Evolutionary conservation across 1,140 invertebrate genomes (phyloP).

Genomic region (Psix sp.): DNA sequence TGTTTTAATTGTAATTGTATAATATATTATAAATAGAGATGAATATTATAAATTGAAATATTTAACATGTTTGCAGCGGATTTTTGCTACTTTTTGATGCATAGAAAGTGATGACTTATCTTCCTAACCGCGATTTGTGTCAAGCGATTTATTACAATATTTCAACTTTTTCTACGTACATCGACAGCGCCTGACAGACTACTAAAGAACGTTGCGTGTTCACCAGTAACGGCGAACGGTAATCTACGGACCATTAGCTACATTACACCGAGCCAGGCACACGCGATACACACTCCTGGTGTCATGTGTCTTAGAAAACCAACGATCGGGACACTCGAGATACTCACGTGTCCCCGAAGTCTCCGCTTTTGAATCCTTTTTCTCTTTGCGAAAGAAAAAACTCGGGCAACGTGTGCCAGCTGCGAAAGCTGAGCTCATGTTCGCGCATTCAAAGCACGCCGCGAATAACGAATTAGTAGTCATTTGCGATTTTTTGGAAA

Average conservation of each 20-base stretch:
- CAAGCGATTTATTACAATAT: conserved; percentile 51
- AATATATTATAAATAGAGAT: no score
- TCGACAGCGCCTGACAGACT: conserved; percentile 53
- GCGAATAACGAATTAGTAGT: conserved; percentile 42
- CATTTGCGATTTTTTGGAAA: conserved; percentile 45
- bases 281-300: conserved; percentile 72
- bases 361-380: conserved; percentile 51
- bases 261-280: conserved; percentile 63
- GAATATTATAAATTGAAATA: no score
- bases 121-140: background rate
- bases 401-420: conserved; percentile 59
- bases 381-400: conserved; percentile 39
- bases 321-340: conserved; percentile 72
- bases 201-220: conserved; percentile 67
- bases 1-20: no score
- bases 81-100: no score
- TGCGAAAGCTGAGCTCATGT: conserved; percentile 58
- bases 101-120: no score
- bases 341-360: conserved; percentile 64
- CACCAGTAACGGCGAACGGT: conserved; percentile 52
- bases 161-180: conserved; percentile 53
- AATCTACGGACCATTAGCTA: conserved; percentile 73
- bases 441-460: conserved; percentile 48
- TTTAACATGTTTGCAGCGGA: no score
- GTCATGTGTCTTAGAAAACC: conserved; percentile 68